Evolutionary conservation across 2,888 invertebrate species (phyloP).

Genomic region (Unio delphinus): DNA sequence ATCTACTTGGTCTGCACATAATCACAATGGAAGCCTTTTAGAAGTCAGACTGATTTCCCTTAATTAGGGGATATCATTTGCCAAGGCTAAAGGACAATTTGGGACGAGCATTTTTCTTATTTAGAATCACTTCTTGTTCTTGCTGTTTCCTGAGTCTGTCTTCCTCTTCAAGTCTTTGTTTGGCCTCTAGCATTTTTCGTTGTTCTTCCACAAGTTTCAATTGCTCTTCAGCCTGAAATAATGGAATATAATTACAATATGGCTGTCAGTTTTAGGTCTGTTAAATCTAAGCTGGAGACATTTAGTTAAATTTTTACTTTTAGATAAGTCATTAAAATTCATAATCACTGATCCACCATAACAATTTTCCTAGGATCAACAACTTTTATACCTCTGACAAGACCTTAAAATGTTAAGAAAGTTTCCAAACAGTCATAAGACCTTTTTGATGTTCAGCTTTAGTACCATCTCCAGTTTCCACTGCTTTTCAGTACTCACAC

Average conservation of each 20-base stretch:
- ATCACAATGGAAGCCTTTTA: no score
- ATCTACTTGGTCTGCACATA: no score
- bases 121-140: slow-evolving; percentile 96
- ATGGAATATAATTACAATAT: background rate
- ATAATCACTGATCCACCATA: background rate
- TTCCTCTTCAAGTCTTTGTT: slow-evolving; percentile 92
- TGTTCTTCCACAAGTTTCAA: slow-evolving; percentile 97
- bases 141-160: slow-evolving; percentile 93
- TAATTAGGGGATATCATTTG: slow-evolving; percentile 4
- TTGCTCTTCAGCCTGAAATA: slow-evolving; percentile 91
- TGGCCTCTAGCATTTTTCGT: slow-evolving; percentile 91
- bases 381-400: no score
- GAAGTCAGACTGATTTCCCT: no score
- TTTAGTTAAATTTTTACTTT: background rate
- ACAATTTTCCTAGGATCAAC: no score
- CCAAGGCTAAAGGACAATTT: slow-evolving; percentile 84
- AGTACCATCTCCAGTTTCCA: no score
- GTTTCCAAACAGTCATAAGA: no score
- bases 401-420: no score
- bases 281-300: background rate
- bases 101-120: slow-evolving; percentile 93
- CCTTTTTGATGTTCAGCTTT: no score
- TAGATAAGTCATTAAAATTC: background rate
- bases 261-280: background rate
- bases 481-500: no score